phyloP scores from a whole-genome alignment of 2,113 vertebrate species.

The Mastomys natalensis region DNA sequence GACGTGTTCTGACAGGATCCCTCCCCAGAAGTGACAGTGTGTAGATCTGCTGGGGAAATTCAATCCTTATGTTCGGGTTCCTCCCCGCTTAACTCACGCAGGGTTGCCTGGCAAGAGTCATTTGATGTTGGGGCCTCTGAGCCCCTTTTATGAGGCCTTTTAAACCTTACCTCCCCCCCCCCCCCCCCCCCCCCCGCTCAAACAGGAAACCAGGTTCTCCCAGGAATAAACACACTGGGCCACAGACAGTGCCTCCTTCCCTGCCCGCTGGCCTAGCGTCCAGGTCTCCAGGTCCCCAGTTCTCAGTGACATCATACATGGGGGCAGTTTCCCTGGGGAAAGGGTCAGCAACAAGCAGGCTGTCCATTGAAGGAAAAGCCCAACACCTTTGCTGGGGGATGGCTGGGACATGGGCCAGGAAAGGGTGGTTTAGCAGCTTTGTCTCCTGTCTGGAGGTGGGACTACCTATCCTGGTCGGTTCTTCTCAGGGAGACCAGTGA shows the following conservation, averaged over 20 bases:
- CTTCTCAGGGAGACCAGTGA: not conserved
- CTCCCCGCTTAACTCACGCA: slow-evolving; percentile 65
- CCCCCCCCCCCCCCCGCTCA: slow-evolving; percentile 33
- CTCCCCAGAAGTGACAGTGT: slow-evolving; percentile 58
- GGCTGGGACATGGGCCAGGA: not conserved
- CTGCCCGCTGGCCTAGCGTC: not conserved
- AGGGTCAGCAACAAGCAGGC: too few species aligned
- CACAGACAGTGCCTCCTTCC: not conserved
- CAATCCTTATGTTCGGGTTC: slow-evolving; percentile 76
- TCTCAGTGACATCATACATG: not conserved
- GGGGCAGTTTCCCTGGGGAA: too few species aligned
- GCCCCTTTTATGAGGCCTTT: slow-evolving; percentile 67
- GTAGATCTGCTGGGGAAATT: slow-evolving; percentile 73
- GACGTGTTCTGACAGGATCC: slow-evolving; percentile 59
- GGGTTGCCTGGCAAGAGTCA: not conserved
- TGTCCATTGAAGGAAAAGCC: not conserved
- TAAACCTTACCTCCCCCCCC: too few species aligned
- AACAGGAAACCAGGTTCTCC: slow-evolving; percentile 71
- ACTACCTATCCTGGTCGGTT: not conserved
- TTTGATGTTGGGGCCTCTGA: slow-evolving; percentile 58
- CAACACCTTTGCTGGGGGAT: not conserved
- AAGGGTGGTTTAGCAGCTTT: not conserved
- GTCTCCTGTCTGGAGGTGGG: not conserved
- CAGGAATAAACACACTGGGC: slow-evolving; percentile 60
- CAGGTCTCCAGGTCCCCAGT: not conserved